These are phyloP conservation scores for Chrysocyon brachyurus DNA, from an alignment of 2,797 vertebrate species.

Conservation along the genomic window DNA sequence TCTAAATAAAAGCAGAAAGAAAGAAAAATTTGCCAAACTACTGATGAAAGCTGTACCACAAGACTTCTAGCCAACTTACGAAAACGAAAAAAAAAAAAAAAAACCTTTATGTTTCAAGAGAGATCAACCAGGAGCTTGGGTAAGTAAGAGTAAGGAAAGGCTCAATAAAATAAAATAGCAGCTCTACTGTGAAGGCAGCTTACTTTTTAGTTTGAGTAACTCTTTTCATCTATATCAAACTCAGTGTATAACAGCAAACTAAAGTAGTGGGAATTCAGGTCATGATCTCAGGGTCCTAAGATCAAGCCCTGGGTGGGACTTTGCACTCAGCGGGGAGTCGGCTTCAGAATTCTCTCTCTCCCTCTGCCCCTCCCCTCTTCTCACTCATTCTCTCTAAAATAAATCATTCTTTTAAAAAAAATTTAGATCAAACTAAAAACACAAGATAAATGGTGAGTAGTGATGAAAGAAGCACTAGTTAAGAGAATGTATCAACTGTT, in stretches of 20 bases:
- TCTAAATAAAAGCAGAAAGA: slow-evolving; percentile 53
- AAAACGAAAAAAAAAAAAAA: background rate
- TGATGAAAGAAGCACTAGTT: background rate
- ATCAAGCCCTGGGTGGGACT: background rate
- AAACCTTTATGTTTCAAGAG: background rate
- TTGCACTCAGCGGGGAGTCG: background rate
- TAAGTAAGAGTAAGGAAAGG: slow-evolving; percentile 5
- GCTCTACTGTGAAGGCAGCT: background rate
- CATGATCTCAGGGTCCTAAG: no score
- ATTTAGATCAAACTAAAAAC: slow-evolving; percentile 30
- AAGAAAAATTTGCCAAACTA: slow-evolving; percentile 40
- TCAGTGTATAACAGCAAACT: slow-evolving; percentile 24
- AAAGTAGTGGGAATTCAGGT: background rate
- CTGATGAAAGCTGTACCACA: background rate
- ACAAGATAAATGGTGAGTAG: background rate
- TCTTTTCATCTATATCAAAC: background rate
- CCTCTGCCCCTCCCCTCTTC: background rate
- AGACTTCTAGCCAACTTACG: background rate
- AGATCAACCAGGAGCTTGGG: background rate
- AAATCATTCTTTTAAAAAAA: background rate
- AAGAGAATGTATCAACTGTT: background rate
- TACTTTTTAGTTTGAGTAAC: background rate
- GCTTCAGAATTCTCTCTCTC: background rate
- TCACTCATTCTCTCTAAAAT: background rate
- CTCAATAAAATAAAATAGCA: background rate